These are phyloP conservation scores for Carcharodon carcharias DNA, from an alignment of 2,797 vertebrate species.

Conservation along the genomic window DNA sequence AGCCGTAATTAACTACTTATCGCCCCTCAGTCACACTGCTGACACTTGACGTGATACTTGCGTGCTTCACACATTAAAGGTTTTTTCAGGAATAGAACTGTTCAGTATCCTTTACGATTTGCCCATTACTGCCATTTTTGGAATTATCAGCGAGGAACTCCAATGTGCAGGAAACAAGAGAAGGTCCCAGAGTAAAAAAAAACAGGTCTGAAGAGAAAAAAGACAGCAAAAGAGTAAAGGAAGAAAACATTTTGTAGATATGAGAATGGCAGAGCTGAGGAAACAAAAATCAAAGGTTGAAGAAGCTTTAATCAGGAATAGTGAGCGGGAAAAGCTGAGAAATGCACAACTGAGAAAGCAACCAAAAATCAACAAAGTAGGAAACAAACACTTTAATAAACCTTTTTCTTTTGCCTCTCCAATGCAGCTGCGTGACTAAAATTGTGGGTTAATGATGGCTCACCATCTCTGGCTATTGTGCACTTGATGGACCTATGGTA, in stretches of 20 bases:
- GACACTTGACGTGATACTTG: background rate
- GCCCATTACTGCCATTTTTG: background rate
- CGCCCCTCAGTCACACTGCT: background rate
- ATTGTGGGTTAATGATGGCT: background rate
- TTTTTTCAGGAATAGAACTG: background rate
- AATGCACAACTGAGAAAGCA: background rate
- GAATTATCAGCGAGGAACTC: background rate
- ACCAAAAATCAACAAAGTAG: background rate
- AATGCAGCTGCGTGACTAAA: background rate
- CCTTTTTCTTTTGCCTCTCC: background rate
- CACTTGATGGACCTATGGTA: background rate
- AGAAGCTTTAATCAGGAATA: background rate
- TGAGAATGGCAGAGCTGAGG: background rate
- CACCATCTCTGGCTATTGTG: background rate
- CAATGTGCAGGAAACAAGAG: background rate
- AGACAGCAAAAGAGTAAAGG: background rate
- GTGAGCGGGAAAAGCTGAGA: background rate
- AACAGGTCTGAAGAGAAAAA: too few relatives aligned
- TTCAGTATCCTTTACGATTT: background rate
- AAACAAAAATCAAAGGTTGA: background rate
- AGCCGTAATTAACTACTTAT: background rate
- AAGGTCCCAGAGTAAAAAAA: background rate
- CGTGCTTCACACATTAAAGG: background rate
- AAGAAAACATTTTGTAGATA: background rate
- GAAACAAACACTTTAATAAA: background rate